phyloP scores from a whole-genome alignment of 2,888 invertebrate species.

The Perdita meconis region DNA sequence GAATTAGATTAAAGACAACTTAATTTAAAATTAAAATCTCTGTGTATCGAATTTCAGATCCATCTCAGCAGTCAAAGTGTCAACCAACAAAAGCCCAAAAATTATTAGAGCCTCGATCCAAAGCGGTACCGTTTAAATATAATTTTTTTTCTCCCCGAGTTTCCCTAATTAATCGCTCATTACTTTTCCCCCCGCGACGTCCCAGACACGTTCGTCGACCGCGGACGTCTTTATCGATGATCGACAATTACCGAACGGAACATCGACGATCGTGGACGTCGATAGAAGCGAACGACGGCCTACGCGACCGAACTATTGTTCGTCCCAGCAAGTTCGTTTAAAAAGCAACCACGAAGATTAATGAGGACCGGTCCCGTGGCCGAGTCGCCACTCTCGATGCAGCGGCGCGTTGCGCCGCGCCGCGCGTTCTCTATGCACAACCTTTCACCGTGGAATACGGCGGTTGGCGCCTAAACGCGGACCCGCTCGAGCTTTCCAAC shows the following conservation, averaged over 20 bases:
- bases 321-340: conserved; percentile 26
- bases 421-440: conserved; percentile 55
- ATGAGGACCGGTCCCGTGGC: conserved; percentile 56
- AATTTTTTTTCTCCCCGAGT: too few relatives aligned
- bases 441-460: conserved; percentile 65
- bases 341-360: conserved; percentile 55
- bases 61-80: too few relatives aligned
- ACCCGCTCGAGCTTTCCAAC: conserved; percentile 29
- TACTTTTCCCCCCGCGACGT: conserved; percentile 11
- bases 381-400: conserved; percentile 30
- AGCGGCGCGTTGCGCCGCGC: conserved; percentile 7
- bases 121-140: too few relatives aligned
- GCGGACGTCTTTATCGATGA: conserved; percentile 48
- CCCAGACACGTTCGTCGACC: conserved; percentile 31
- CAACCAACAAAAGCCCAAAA: too few relatives aligned
- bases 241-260: conserved; percentile 47
- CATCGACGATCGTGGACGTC: conserved; percentile 28
- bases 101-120: too few relatives aligned
- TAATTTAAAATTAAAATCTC: too few relatives aligned
- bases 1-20: too few relatives aligned
- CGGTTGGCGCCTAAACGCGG: conserved; percentile 60
- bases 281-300: conserved; percentile 38
- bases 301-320: conserved; percentile 54
- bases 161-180: too few relatives aligned
- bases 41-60: too few relatives aligned